phyloP scores from a whole-genome alignment of 1,140 invertebrate genomes.

The Philotrypesis tridentata region DNA sequence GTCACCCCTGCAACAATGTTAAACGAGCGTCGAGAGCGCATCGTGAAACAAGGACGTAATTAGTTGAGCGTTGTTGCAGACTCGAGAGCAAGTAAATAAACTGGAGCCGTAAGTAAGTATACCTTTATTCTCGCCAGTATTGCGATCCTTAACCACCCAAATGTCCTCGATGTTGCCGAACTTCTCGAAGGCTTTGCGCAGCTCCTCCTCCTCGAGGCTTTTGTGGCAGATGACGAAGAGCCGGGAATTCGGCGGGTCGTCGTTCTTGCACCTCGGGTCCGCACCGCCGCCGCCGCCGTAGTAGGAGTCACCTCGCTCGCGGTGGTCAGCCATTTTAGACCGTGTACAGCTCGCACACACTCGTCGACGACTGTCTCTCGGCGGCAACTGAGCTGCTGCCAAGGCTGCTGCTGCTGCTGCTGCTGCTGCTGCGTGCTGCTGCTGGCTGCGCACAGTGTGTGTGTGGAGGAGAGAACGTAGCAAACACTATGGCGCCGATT shows the following conservation, averaged over 20 bases:
- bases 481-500: not conserved
- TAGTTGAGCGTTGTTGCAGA: not conserved
- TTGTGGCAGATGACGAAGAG: slow-evolving; percentile 92
- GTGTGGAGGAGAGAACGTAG: not conserved
- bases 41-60: not conserved
- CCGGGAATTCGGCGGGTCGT: slow-evolving; percentile 88
- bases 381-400: not conserved
- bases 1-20: slow-evolving; percentile 80
- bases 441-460: not conserved
- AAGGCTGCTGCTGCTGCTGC: not conserved
- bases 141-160: slow-evolving; percentile 90
- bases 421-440: not conserved
- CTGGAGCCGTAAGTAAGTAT: slow-evolving; percentile 40
- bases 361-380: not conserved
- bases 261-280: slow-evolving; percentile 74
- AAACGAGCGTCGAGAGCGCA: too few relatives aligned
- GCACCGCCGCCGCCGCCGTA: slow-evolving; percentile 61
- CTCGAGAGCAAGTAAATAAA: not conserved
- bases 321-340: slow-evolving; percentile 70
- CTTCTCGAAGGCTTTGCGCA: slow-evolving; percentile 84
- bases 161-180: slow-evolving; percentile 92
- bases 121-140: slow-evolving; percentile 91
- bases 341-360: not conserved
- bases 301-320: slow-evolving; percentile 68
- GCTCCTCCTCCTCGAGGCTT: slow-evolving; percentile 85